Conservation (phyloP, 2,113 vertebrate genomes). For the Callorhinus ursinus region DNA sequence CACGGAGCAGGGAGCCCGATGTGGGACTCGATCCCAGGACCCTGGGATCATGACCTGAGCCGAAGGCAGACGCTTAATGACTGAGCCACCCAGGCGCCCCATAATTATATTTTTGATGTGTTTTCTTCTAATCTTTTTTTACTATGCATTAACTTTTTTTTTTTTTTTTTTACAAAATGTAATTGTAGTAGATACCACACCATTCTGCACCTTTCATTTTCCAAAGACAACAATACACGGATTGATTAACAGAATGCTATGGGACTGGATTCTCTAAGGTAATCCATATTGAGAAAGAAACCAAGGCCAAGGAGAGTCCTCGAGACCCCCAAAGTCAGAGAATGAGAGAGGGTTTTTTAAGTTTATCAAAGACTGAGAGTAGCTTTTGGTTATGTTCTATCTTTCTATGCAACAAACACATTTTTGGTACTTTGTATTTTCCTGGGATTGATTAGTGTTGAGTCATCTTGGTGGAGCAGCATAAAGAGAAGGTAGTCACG, state of each 20-base stretch:
- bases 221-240: not conserved
- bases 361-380: not conserved
- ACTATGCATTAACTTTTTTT: not conserved
- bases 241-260: not conserved
- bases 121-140: conserved; percentile 30
- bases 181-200: not conserved
- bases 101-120: not conserved
- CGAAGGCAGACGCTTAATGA: too few species aligned
- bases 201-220: not conserved
- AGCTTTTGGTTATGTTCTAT: not conserved
- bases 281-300: not conserved
- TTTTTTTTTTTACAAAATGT: not conserved
- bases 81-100: too few species aligned
- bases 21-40: too few species aligned
- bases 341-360: not conserved
- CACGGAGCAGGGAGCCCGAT: too few species aligned
- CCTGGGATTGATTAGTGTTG: conserved; percentile 54
- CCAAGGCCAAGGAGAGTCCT: not conserved
- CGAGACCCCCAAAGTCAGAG: not conserved
- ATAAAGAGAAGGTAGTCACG: not conserved
- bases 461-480: conserved; percentile 63
- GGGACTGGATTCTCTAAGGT: not conserved
- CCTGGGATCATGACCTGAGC: too few species aligned
- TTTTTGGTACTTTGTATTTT: conserved; percentile 52
- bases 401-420: not conserved